A percentile compares a stretch with the other conserved stretches of the same genome.
phyloP scores from a whole-genome alignment of 2,888 invertebrate genomes.

The Drosophila testacea region DNA sequence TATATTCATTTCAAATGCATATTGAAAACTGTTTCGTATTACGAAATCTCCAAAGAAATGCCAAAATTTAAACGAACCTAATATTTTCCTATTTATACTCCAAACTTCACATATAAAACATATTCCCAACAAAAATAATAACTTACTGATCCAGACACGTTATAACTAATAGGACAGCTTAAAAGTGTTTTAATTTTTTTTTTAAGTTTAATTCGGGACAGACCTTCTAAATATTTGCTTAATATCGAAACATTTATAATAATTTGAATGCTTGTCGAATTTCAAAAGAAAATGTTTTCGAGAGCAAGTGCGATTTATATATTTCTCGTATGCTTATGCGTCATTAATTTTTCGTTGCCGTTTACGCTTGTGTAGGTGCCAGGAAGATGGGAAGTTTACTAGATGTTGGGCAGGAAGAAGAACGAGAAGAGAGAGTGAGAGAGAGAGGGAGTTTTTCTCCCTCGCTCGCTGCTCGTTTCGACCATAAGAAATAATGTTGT shows the following conservation, averaged over 20 bases:
- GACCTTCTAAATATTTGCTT: background rate
- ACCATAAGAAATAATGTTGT: constrained; percentile 80
- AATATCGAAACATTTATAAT: background rate
- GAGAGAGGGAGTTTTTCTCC: constrained; percentile 5
- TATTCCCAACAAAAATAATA: too few species aligned
- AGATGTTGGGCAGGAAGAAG: constrained; percentile 6
- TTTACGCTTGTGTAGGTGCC: constrained; percentile 70
- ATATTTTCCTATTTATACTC: too few species aligned
- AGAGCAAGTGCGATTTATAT: constrained; percentile 34
- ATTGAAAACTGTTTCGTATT: background rate
- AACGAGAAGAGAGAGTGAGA: background rate
- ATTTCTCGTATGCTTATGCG: constrained; percentile 60
- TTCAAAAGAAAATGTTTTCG: background rate
- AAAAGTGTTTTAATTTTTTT: too few species aligned
- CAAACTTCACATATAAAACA: too few species aligned
- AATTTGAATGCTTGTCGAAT: background rate
- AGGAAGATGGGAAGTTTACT: constrained; percentile 29
- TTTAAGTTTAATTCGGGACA: background rate
- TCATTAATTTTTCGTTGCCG: constrained; percentile 71
- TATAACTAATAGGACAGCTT: too few species aligned
- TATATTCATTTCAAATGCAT: background rate
- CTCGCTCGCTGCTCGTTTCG: constrained; percentile 45
- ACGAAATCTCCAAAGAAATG: background rate
- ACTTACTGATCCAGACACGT: too few species aligned
- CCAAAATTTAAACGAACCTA: too few species aligned